Percentiles rank a stretch among this genome's conserved stretches.
Evolutionary conservation across 2,113 vertebrate genomes (phyloP).

Genomic region (Ammodramus savannarum): DNA sequence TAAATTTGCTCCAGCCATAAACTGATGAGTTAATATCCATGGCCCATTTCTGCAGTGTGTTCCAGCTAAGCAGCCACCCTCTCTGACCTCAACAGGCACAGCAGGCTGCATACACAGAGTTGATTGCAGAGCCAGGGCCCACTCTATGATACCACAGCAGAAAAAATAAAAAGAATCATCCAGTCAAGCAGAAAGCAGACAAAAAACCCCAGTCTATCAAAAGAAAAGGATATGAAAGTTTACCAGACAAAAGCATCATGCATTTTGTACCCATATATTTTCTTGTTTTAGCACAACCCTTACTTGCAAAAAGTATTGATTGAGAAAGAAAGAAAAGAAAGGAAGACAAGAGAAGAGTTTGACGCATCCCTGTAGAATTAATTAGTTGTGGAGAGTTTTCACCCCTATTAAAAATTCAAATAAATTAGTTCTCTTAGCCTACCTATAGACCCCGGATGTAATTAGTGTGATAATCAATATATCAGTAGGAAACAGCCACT

Average conservation of each 20-base stretch:
- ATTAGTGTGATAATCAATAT: conserved; percentile 86
- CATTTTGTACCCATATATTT: neutral
- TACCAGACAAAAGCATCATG: neutral
- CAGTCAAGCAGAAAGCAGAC: neutral
- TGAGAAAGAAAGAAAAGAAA: neutral
- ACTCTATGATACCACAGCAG: neutral
- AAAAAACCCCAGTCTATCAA: neutral
- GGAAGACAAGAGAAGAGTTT: neutral
- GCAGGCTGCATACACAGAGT: accelerated
- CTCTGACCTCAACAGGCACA: neutral
- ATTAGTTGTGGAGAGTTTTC: conserved; percentile 71
- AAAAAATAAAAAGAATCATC: neutral
- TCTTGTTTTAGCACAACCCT: neutral
- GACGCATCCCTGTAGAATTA: conserved; percentile 64
- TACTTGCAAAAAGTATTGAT: neutral
- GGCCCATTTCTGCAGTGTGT: neutral
- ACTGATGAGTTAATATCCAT: neutral
- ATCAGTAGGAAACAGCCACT: conserved; percentile 73
- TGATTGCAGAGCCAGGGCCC: neutral
- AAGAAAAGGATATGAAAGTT: neutral
- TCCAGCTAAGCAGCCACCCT: neutral
- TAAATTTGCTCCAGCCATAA: neutral
- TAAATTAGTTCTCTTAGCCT: conserved; percentile 75
- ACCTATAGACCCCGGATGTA: conserved; percentile 66
- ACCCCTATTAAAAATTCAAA: conserved; percentile 44